A percentile compares a stretch with the other conserved stretches of the same genome.
Conservation (phyloP, 2,888 invertebrate genomes). For the Lamellibrachia columna region DNA sequence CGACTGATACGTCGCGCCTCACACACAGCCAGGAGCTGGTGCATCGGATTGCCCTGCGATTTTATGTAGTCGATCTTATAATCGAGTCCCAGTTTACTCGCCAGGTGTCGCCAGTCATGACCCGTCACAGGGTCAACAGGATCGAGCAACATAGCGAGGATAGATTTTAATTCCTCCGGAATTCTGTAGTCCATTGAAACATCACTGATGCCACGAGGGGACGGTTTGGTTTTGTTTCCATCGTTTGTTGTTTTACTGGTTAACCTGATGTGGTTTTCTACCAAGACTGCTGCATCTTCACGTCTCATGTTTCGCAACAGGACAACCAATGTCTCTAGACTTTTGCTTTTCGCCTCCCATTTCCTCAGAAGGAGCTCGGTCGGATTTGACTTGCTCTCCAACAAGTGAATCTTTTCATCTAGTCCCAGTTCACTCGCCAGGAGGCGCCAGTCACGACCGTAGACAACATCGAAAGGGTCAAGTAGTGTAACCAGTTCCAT, state of each 20-base stretch:
- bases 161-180: neutral
- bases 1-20: neutral
- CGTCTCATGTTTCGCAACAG: neutral
- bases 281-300: neutral
- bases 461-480: neutral
- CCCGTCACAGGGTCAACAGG: neutral
- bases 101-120: neutral
- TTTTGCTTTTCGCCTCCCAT: neutral
- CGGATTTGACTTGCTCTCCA: neutral
- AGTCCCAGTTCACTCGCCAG: neutral
- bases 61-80: neutral
- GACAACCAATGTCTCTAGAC: neutral
- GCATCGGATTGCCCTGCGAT: neutral
- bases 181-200: neutral
- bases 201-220: neutral
- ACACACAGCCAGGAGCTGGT: neutral
- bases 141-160: neutral
- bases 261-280: neutral
- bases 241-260: neutral
- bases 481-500: neutral
- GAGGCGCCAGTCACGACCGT: neutral
- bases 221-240: neutral
- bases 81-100: neutral
- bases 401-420: neutral
- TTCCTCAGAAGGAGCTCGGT: neutral